Evolutionary conservation across 2,797 vertebrate species (phyloP).

Genomic region (Holocentrus rufus): DNA sequence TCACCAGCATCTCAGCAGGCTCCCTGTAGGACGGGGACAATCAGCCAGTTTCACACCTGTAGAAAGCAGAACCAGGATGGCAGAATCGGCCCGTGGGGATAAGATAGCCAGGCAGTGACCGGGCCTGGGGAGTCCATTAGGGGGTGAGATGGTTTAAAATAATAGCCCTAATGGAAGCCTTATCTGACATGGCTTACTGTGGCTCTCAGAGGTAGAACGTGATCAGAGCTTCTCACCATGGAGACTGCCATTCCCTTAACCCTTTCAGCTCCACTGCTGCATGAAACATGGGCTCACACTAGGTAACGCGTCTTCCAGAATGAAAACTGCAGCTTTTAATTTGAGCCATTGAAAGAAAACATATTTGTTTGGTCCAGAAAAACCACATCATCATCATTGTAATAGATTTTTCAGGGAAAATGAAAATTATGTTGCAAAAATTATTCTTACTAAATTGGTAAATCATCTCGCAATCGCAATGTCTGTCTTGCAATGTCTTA

Average conservation of each 20-base stretch:
- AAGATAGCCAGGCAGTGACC: conserved; percentile 73
- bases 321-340: background rate
- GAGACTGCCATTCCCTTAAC: conserved; percentile 47
- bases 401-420: too few species aligned
- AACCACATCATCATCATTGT: too few species aligned
- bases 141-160: conserved; percentile 77
- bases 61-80: conserved; percentile 58
- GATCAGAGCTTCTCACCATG: conserved; percentile 48
- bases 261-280: conserved; percentile 17
- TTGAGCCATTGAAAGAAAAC: background rate
- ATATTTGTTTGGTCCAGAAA: too few species aligned
- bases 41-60: conserved; percentile 74
- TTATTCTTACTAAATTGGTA: too few species aligned
- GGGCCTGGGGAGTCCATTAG: conserved; percentile 76
- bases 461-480: too few species aligned
- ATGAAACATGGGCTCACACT: conserved; percentile 37
- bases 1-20: conserved; percentile 59
- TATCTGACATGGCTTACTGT: conserved; percentile 71
- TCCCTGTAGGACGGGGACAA: conserved; percentile 47
- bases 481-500: too few species aligned
- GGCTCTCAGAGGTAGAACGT: conserved; percentile 48
- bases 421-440: too few species aligned
- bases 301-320: conserved; percentile 4
- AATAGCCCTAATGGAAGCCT: conserved; percentile 79
- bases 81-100: conserved; percentile 74